phyloP scores from a whole-genome alignment of 2,113 vertebrate species.

The Calidris pygmaea region DNA sequence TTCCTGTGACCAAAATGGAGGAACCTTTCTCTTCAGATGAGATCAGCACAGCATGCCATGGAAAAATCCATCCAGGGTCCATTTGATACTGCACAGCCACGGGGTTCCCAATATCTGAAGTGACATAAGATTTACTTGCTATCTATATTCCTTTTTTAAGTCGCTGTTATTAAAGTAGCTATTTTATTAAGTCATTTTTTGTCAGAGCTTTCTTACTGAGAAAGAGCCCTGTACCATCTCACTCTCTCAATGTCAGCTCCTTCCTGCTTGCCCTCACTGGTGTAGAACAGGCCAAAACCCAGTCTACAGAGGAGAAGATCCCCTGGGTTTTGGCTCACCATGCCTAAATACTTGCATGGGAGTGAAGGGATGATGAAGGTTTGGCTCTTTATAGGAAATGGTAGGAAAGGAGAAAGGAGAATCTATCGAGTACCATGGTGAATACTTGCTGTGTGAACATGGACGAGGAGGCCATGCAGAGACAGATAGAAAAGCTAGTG shows the following conservation, averaged over 20 bases:
- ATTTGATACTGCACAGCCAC: rapidly evolving
- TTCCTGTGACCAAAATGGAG: background rate
- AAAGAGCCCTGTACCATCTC: background rate
- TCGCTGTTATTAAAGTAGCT: background rate
- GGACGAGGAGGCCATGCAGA: background rate
- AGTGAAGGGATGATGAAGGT: background rate
- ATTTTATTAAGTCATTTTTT: background rate
- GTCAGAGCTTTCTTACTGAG: background rate
- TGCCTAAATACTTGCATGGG: background rate
- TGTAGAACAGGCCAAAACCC: background rate
- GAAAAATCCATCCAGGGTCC: background rate
- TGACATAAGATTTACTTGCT: background rate
- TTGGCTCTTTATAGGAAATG: rapidly evolving
- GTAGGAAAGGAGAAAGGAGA: background rate
- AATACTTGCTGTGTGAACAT: background rate
- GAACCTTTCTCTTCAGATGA: background rate
- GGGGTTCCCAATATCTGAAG: background rate
- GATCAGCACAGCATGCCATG: background rate
- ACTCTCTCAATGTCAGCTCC: background rate
- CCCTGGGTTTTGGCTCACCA: background rate
- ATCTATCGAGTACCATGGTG: background rate
- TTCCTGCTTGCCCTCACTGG: background rate
- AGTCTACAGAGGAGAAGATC: background rate
- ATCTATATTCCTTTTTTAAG: background rate
- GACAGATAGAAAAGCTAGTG: background rate